Conservation (phyloP, 1,140 invertebrate genomes). For the Brachystomella parvula region DNA sequence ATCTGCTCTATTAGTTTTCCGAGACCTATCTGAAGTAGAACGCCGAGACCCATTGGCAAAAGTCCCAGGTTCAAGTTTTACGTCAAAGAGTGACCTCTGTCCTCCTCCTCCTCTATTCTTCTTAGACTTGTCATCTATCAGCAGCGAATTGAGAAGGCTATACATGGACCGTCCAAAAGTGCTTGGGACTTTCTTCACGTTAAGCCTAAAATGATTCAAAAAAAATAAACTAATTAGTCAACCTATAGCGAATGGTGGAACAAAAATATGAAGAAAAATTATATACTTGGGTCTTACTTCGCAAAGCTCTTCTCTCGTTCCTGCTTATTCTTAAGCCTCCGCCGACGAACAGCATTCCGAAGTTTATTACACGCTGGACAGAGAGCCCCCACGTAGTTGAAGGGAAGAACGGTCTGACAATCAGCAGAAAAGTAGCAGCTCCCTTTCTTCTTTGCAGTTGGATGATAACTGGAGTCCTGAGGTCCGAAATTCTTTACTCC, state of each 20-base stretch:
- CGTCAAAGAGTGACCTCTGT: background rate
- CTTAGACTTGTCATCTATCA: slow-evolving; percentile 14
- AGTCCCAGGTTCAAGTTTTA: background rate
- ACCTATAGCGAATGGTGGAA: background rate
- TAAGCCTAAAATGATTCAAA: background rate
- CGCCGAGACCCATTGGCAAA: background rate
- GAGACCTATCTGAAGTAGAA: background rate
- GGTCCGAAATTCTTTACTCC: slow-evolving; percentile 14
- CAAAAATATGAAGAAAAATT: background rate
- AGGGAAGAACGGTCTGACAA: slow-evolving; percentile 14
- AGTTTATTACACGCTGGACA: slow-evolving; percentile 16
- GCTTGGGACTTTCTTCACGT: slow-evolving; percentile 8
- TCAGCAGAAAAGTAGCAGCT: slow-evolving; percentile 10
- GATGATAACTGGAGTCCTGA: slow-evolving; percentile 11
- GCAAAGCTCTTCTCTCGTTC: slow-evolving; percentile 11
- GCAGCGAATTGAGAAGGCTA: slow-evolving; percentile 3
- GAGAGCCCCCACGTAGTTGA: background rate
- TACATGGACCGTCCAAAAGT: slow-evolving; percentile 23
- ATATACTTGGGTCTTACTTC: background rate
- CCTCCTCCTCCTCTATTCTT: background rate
- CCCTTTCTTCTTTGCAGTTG: slow-evolving; percentile 7
- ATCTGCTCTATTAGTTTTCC: background rate
- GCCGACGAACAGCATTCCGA: background rate
- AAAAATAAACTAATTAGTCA: background rate
- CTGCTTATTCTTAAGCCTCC: background rate